These are phyloP conservation scores for Laupala kohalensis DNA, from an alignment of 1,140 invertebrate species.

Conservation along the genomic window DNA sequence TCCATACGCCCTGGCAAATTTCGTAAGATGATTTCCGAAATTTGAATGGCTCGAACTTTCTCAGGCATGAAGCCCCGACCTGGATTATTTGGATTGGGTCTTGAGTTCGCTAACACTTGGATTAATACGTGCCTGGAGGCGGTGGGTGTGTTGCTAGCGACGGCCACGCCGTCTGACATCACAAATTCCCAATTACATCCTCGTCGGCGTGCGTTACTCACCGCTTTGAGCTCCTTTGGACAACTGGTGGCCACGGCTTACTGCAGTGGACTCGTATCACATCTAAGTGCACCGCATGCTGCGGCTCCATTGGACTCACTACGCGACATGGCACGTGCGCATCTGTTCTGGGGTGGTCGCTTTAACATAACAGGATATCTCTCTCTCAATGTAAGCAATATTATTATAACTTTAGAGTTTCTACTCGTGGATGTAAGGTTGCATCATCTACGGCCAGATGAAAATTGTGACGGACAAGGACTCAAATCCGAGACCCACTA, in stretches of 20 bases:
- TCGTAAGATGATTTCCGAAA: too few species aligned
- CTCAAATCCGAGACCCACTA: too few species aligned
- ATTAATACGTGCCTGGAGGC: not conserved
- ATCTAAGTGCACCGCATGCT: not conserved
- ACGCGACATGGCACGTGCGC: not conserved
- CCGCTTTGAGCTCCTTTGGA: not conserved
- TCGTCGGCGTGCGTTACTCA: not conserved
- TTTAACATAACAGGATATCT: too few species aligned
- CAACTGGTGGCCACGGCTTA: not conserved
- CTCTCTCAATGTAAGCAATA: too few species aligned
- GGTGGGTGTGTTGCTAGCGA: not conserved
- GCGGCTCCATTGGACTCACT: not conserved
- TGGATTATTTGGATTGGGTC: too few species aligned
- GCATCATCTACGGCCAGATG: too few species aligned
- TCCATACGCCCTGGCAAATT: too few species aligned
- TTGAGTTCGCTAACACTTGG: not conserved
- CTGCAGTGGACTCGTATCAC: not conserved
- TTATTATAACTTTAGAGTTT: too few species aligned
- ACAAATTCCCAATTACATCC: not conserved
- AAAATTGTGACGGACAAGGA: too few species aligned
- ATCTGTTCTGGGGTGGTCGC: not conserved
- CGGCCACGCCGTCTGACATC: not conserved
- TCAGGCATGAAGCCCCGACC: too few species aligned
- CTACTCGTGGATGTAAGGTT: too few species aligned
- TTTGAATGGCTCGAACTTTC: too few species aligned